These are phyloP conservation scores for Agrochola litura DNA, from an alignment of 2,888 invertebrate species.

Conservation along the genomic window DNA sequence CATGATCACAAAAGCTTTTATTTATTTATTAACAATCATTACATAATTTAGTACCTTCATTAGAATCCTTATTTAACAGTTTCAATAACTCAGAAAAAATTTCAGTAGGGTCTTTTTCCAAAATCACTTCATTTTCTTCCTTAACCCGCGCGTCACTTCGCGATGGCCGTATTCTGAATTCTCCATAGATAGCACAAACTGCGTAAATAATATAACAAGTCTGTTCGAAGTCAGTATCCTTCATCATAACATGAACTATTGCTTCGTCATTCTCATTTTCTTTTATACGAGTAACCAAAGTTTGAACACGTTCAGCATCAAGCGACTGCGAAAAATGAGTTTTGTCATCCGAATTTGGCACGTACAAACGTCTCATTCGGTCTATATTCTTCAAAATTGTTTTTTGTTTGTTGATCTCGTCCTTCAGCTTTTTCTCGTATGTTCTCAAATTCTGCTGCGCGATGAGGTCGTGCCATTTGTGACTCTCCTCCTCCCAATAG, in stretches of 20 bases:
- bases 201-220: background rate
- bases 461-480: background rate
- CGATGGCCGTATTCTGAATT: background rate
- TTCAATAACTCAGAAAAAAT: background rate
- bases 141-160: background rate
- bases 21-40: background rate
- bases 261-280: background rate
- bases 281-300: background rate
- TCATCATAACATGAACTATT: background rate
- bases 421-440: background rate
- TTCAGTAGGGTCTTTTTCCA: background rate
- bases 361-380: background rate
- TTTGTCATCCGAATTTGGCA: background rate
- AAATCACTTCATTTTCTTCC: background rate
- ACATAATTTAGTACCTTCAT: background rate
- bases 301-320: slow-evolving; percentile 13
- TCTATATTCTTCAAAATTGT: slow-evolving; percentile 7
- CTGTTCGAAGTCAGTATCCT: background rate
- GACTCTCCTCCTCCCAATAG: slow-evolving; percentile 1
- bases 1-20: background rate
- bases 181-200: slow-evolving; percentile 1
- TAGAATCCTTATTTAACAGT: background rate
- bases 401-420: background rate
- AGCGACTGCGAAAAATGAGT: background rate
- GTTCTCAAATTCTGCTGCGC: background rate